Base-by-base conservation (phyloP, 2,113 vertebrate species). In the Ammodytes dubius region DNA sequence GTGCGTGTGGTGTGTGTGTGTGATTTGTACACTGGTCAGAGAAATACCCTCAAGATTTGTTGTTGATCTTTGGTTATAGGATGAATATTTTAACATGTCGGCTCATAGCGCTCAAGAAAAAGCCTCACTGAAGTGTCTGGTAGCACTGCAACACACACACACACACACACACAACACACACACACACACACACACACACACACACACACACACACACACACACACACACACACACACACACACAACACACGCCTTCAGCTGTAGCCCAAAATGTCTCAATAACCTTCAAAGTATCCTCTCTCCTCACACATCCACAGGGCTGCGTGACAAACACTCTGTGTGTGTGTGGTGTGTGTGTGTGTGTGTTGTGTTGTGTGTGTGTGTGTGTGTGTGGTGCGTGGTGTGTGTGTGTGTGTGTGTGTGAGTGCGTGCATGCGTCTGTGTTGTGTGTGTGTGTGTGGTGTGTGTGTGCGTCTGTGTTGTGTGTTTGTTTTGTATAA, bases 261-360 rank as follows among this genome's bases (percentile, higher is more conserved):
- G 8, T 53, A 74, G 54, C 70, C 49, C 74, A 75, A 69, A 84
- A 84, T 70, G 75, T 86, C 81, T 90, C 79, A 80, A 63, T 91
- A 89, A 86, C 88, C 87, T 89, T 91, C 87, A 88, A 61, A 85
- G 81, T 84, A 54, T 39, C 76, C 75, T 66, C 15, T 46, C 82
- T 46, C 68, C 46, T 78, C 81, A 46, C 56, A 57, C 87, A 71
- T 87, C 79, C 81, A 58, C 76, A 39, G 57, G 11, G 63, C 76
- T 35, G 57, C 17, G 70, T 89, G 82, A 91, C 91, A 79, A 83
- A 88, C 87, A 50, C 84, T 73, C 79, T 46, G 57, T 58, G 70
- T 27, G 27, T 27, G 27, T 27, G 27, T 27, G 27, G 27, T 27
- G 27, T 27, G 27, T 27, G 27, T 27, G 27, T 27, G 27, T 27